Percentiles rank a stretch among this genome's conserved stretches.
Conservation (phyloP, 2,113 vertebrate genomes). For the Tenebrosternarchus preto region DNA sequence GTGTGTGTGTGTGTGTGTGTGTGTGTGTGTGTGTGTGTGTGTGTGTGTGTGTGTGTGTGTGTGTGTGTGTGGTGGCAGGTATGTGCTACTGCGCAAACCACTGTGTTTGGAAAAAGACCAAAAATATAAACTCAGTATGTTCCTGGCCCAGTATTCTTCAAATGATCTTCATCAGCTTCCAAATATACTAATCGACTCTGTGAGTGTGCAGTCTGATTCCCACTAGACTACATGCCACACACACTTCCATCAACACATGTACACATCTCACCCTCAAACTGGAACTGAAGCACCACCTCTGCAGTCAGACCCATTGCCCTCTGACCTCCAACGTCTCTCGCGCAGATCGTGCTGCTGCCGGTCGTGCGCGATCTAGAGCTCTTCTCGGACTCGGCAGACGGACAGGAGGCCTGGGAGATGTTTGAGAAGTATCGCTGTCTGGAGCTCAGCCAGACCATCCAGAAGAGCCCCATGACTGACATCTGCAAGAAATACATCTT, state of each 20-base stretch:
- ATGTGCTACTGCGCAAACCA: constrained; percentile 79
- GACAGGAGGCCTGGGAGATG: constrained; percentile 86
- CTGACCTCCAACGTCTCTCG: constrained; percentile 59
- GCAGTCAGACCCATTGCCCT: constrained; percentile 13
- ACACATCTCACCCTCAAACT: not conserved
- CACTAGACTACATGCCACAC: no score
- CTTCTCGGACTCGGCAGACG: constrained; percentile 76
- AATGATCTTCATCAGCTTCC: constrained; percentile 77
- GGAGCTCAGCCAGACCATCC: constrained; percentile 91
- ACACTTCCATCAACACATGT: not conserved
- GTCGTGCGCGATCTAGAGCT: constrained; percentile 88
- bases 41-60: no score
- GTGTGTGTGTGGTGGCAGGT: no score
- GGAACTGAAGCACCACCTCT: not conserved
- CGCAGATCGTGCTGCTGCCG: constrained; percentile 90
- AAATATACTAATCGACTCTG: constrained; percentile 91
- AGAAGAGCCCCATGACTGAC: constrained; percentile 90
- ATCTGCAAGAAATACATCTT: constrained; percentile 93
- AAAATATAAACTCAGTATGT: constrained; percentile 88
- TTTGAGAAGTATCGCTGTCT: constrained; percentile 94
- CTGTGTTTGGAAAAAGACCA: constrained; percentile 90
- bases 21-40: no score
- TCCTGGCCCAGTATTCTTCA: constrained; percentile 82
- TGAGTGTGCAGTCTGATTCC: constrained; percentile 64
- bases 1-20: no score